Evolutionary conservation across 2,888 invertebrate species (phyloP).

Genomic region (Sepiola atlantica): DNA sequence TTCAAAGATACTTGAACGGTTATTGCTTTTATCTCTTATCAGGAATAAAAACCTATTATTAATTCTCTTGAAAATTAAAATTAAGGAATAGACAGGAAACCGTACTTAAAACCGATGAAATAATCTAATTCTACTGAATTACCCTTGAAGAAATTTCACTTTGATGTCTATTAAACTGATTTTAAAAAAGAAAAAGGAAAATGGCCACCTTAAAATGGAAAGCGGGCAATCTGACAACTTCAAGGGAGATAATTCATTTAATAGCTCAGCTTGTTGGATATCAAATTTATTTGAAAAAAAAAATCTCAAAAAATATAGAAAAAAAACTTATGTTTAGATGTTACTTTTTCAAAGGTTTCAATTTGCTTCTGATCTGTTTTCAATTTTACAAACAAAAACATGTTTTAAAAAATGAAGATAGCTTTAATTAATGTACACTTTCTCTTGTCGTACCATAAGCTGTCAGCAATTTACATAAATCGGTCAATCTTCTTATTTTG

Average conservation of each 20-base stretch:
- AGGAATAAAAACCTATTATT: no score
- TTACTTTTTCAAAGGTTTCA: background rate
- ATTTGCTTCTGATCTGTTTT: background rate
- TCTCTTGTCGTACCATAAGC: background rate
- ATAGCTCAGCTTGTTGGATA: background rate
- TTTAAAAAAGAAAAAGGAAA: background rate
- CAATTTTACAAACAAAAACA: background rate
- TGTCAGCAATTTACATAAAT: background rate
- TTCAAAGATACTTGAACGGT: background rate
- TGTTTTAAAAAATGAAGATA: background rate
- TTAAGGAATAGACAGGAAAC: background rate
- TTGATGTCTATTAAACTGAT: background rate
- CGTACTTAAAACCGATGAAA: background rate
- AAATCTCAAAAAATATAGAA: background rate
- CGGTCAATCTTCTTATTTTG: background rate
- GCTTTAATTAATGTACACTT: background rate
- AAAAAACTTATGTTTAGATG: background rate
- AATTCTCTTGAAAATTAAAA: background rate
- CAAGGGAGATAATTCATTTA: conserved; percentile 9
- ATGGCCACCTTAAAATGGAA: background rate
- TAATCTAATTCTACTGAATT: background rate
- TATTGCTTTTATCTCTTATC: background rate
- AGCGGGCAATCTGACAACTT: background rate
- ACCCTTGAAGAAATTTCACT: background rate
- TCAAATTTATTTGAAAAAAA: background rate